Evolutionary conservation across 2,797 vertebrate genomes (phyloP).

Genomic region (Chelon auratus): DNA sequence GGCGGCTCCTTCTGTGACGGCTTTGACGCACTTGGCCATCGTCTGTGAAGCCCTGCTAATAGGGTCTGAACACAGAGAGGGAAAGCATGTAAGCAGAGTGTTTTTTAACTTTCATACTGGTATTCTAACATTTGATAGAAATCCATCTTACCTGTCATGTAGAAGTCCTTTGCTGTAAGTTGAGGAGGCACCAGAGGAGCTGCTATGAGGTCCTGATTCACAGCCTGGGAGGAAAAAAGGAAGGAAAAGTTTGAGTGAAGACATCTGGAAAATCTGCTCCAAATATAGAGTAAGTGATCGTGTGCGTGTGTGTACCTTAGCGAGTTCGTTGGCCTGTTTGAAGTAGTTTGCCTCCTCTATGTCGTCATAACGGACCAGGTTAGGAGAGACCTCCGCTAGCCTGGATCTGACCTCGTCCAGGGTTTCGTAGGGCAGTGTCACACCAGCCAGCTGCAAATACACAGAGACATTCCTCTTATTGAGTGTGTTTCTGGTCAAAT

Average conservation of each 20-base stretch:
- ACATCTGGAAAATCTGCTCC: not conserved
- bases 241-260: not conserved
- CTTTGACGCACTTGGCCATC: slow-evolving; percentile 99
- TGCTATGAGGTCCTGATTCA: slow-evolving; percentile 90
- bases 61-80: slow-evolving; percentile 84
- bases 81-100: not conserved
- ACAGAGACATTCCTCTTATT: accelerated
- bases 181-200: slow-evolving; percentile 94
- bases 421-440: slow-evolving; percentile 92
- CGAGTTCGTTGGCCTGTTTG: slow-evolving; percentile 92
- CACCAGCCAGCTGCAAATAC: slow-evolving; percentile 87
- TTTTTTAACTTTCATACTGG: not conserved
- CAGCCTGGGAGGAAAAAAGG: slow-evolving; percentile 78
- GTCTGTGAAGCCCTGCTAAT: slow-evolving; percentile 98
- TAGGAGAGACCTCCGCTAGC: slow-evolving; percentile 93
- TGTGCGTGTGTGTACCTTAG: slow-evolving; percentile 81
- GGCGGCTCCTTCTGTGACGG: slow-evolving; percentile 93
- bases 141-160: slow-evolving; percentile 91
- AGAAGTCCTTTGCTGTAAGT: slow-evolving; percentile 95
- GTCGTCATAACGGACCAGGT: slow-evolving; percentile 94
- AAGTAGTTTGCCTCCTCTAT: slow-evolving; percentile 97
- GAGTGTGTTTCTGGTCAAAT: not conserved
- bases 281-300: not conserved
- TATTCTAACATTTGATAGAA: not conserved
- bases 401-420: slow-evolving; percentile 89